Evolutionary conservation across 2,113 vertebrate genomes (phyloP), one percentile per base, ranked within the genome.

Genomic region (Phycodurus eques): DNA sequence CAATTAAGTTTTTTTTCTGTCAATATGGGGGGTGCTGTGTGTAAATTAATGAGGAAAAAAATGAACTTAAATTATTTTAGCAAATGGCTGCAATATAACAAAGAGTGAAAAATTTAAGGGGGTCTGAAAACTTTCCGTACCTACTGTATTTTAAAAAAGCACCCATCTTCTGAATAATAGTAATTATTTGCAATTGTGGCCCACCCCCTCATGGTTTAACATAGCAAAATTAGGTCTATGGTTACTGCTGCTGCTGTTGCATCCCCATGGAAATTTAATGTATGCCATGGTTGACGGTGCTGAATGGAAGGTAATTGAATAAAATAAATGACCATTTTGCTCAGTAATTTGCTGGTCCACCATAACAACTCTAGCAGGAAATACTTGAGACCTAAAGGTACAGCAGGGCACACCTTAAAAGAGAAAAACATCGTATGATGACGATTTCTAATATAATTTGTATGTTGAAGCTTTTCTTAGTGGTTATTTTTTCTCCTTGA

Each of bases 341-440:
- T 87, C 87, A 83, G 78, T 90, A 90, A 92, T 91, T 91, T 91
- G 88, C 87, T 86, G 85, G 90, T 89, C 87, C 89, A 88, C 81
- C 80, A 88, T 82, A 87, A 83, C 83, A 87, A 80, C 70, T 87
- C 65, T 76, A 81, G 79, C 70, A 83, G 88, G 88, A 89, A 90
- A 85, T 74, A 74, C 79, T 88, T 77, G 84, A 76, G 76, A 84
- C 83, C 68, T 81, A 75, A 88, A 82, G 82, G 80, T 85, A 83
- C 83, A 83, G 80, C 76, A 78, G 78, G 83, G 86, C 27, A 81
- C 86, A 85, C 82, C 80, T 88, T 86, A 85, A 89, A 88, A 85
- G 13, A 91, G 90, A 91, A 92, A 90, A 91, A 86, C 84, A 90
- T 92, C 88, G 88, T 81, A 91, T 89, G 85, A 85, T 92, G 89